Evolutionary conservation across 2,888 invertebrate genomes (phyloP).

Genomic region (Mythimna loreyi): DNA sequence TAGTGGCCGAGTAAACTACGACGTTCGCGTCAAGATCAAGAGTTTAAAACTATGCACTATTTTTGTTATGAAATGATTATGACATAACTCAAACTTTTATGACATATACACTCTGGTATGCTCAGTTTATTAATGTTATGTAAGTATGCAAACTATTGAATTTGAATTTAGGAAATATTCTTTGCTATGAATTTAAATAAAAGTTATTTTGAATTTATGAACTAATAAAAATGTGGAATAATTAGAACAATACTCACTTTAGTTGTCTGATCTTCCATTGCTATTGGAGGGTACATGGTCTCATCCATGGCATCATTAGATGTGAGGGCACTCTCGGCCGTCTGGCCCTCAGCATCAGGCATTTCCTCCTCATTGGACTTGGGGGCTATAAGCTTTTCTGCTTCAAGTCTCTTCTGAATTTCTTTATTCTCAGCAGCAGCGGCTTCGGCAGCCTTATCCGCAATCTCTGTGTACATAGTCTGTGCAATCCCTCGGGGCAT

Average conservation of each 20-base stretch:
- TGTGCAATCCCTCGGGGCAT: constrained; percentile 96
- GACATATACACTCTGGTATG: constrained; percentile 11
- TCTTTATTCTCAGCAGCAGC: constrained; percentile 83
- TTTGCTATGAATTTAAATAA: neutral
- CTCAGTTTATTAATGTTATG: constrained; percentile 26
- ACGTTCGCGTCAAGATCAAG: no score
- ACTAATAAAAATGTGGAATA: neutral
- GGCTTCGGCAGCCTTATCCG: constrained; percentile 93
- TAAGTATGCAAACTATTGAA: constrained; percentile 19
- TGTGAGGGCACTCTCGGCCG: constrained; percentile 75
- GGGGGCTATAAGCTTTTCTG: constrained; percentile 80
- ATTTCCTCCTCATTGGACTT: constrained; percentile 80
- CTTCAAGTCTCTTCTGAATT: constrained; percentile 80
- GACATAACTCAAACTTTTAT: constrained; percentile 18
- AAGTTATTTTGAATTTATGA: neutral
- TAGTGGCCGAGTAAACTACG: no score
- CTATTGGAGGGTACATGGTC: constrained; percentile 80
- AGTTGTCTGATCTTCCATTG: constrained; percentile 85
- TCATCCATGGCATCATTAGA: constrained; percentile 80
- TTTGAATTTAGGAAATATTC: neutral
- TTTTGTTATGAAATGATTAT: constrained; percentile 10
- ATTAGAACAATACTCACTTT: constrained; percentile 73
- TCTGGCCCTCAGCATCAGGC: constrained; percentile 77
- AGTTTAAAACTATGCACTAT: neutral
- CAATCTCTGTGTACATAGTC: constrained; percentile 95